These are phyloP conservation scores for Halyomorpha halys DNA, from an alignment of 1,140 invertebrate genomes.

Conservation along the genomic window DNA sequence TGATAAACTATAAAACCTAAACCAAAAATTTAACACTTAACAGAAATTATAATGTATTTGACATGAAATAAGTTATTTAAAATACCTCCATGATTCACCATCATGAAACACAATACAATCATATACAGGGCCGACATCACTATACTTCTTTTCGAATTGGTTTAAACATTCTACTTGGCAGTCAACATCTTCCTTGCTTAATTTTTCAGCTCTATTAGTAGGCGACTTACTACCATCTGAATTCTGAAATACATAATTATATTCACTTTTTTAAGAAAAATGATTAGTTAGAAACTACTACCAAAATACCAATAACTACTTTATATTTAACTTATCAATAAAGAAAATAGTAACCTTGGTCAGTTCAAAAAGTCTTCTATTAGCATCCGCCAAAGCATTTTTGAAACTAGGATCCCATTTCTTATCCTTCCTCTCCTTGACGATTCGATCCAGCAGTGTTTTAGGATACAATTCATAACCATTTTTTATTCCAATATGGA, in stretches of 20 bases:
- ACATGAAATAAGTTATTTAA: too few relatives aligned
- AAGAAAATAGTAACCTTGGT: slow-evolving; percentile 19
- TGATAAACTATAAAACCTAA: too few relatives aligned
- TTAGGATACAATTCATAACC: slow-evolving; percentile 79
- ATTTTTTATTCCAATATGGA: slow-evolving; percentile 76
- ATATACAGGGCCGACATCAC: slow-evolving; percentile 76
- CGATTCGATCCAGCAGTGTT: slow-evolving; percentile 70
- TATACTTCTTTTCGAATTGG: slow-evolving; percentile 77
- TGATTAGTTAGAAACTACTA: neutral
- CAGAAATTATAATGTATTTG: too few relatives aligned
- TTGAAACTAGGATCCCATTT: slow-evolving; percentile 79
- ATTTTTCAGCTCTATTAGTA: slow-evolving; percentile 59
- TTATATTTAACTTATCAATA: slow-evolving; percentile 5
- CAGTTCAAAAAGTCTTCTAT: slow-evolving; percentile 52
- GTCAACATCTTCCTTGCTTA: slow-evolving; percentile 82
- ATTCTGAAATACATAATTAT: slow-evolving; percentile 27
- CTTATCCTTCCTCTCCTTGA: slow-evolving; percentile 70
- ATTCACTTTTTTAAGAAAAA: neutral
- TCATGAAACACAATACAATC: slow-evolving; percentile 91
- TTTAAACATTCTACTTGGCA: slow-evolving; percentile 68
- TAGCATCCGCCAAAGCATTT: slow-evolving; percentile 60
- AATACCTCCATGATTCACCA: slow-evolving; percentile 64
- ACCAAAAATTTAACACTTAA: too few relatives aligned
- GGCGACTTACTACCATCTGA: slow-evolving; percentile 39
- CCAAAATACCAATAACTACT: neutral